Base-by-base conservation (phyloP, 2,113 vertebrate species). In the Macquaria ambigua region DNA sequence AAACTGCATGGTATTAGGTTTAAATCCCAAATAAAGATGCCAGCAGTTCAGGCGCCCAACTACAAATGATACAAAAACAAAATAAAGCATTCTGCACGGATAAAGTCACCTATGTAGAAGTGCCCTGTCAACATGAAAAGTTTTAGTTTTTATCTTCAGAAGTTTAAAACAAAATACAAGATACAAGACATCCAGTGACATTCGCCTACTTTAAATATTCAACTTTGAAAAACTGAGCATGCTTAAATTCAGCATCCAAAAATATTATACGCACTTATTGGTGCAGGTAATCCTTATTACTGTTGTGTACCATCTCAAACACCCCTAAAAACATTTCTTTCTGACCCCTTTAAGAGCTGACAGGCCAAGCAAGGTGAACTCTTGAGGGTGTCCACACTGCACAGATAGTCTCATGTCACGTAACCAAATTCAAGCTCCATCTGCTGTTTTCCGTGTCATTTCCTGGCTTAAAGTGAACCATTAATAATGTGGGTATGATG, bases 371-470 rank as follows among this genome's bases (percentile, higher is more conserved):
- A 37, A 69, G 69, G 58, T 37, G 5, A 90, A 81, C 80, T 80
- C 70, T 76, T 69, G 14, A 31, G 61, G 74, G 67, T 73, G 31
- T 74, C 50, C 70, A 77, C 61, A 20, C 64, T 37, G 73, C 79
- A 77, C 73, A 83, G 68, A 77, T 5, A 72, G 59, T 66, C 69
- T 78, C 64, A 68, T 76, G 73, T 76, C 77, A 83, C 70, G 71
- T 61, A 84, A 88, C 67, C 78, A 80, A 79, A 66, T 62, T 87
- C 72, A 84, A 82, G 79, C 83, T 88, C 90, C 92, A 93, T 93
- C 91, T 93, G 92, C 79, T 83, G 80, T 81, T 88, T 91, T 90
- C 80, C 58, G 52, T 66, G 72, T 74, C 69, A 85, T 84, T 84
- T 87, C 79, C 70, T 68, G 23, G 74, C 86, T 86, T 56, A 87